Evolutionary conservation across 2,888 invertebrate genomes (phyloP).

Genomic region (Acleris cristana): DNA sequence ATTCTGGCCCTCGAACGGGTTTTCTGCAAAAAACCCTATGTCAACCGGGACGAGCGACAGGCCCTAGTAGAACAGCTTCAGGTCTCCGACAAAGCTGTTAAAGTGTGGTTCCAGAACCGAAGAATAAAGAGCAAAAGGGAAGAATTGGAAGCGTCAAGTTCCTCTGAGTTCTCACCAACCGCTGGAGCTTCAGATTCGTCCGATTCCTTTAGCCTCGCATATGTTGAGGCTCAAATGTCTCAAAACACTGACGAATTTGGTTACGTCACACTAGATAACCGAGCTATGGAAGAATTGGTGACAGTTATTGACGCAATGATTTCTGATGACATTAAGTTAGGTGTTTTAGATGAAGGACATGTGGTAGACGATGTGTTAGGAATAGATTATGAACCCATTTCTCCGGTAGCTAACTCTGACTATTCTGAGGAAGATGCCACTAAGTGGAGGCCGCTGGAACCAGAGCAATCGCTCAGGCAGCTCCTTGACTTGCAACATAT

Average conservation of each 20-base stretch:
- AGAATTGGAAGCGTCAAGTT: conserved; percentile 39
- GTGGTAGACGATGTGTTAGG: conserved; percentile 24
- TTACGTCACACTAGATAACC: conserved; percentile 58
- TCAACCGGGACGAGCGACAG: conserved; percentile 87
- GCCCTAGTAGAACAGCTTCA: conserved; percentile 84
- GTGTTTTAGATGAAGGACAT: conserved; percentile 31
- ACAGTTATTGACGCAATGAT: conserved; percentile 53
- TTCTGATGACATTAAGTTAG: conserved; percentile 32
- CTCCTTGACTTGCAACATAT: conserved; percentile 48
- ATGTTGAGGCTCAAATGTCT: conserved; percentile 55
- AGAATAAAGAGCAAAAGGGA: conserved; percentile 87
- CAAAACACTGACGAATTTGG: conserved; percentile 57
- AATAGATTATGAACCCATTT: conserved; percentile 61
- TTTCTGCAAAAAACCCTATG: conserved; percentile 86
- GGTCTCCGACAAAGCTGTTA: conserved; percentile 88
- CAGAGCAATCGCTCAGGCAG: conserved; percentile 47
- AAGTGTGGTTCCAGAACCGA: conserved; percentile 92
- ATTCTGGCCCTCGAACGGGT: conserved; percentile 88
- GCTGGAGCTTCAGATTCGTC: conserved; percentile 17
- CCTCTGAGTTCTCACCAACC: conserved; percentile 25
- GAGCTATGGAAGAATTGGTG: conserved; percentile 51
- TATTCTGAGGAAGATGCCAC: conserved; percentile 45
- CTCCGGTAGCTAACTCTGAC: conserved; percentile 55
- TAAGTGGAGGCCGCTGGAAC: conserved; percentile 42
- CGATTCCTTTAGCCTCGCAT: conserved; percentile 45